These are phyloP conservation scores for Spinus olivaceus DNA, from an alignment of 2,797 vertebrate genomes.

Conservation along the genomic window DNA sequence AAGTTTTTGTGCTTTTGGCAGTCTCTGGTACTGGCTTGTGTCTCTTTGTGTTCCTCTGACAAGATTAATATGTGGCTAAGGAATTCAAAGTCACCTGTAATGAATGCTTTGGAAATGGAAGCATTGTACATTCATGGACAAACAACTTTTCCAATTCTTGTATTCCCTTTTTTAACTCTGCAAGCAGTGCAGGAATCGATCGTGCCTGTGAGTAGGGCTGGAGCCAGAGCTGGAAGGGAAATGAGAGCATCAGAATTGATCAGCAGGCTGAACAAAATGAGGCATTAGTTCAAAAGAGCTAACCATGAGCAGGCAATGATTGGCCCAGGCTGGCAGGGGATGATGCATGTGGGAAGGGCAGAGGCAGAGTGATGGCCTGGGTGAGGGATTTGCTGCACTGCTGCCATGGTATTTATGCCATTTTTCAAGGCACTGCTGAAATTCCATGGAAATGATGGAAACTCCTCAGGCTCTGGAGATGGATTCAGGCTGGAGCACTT, in stretches of 20 bases:
- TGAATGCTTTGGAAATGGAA: neutral
- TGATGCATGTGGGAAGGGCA: neutral
- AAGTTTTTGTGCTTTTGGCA: neutral
- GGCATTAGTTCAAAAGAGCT: neutral
- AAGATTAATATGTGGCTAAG: neutral
- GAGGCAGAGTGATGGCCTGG: neutral
- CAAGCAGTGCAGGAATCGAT: neutral
- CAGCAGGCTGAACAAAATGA: neutral
- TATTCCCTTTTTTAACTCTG: neutral
- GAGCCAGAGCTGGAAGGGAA: neutral
- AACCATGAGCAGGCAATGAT: neutral
- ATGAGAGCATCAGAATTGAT: neutral
- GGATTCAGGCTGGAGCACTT: neutral
- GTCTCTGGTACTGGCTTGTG: neutral
- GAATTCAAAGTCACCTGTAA: neutral
- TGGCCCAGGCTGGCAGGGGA: neutral
- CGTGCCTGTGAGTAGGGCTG: accelerated
- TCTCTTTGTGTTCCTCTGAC: neutral
- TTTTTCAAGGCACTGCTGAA: neutral
- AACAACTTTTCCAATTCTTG: neutral
- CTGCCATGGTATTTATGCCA: neutral
- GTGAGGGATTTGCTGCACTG: neutral
- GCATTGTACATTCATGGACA: neutral
- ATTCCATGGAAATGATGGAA: neutral
- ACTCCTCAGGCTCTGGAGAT: neutral